Base-by-base conservation (phyloP, 2,888 invertebrate species). In the Galeruca laticollis region DNA sequence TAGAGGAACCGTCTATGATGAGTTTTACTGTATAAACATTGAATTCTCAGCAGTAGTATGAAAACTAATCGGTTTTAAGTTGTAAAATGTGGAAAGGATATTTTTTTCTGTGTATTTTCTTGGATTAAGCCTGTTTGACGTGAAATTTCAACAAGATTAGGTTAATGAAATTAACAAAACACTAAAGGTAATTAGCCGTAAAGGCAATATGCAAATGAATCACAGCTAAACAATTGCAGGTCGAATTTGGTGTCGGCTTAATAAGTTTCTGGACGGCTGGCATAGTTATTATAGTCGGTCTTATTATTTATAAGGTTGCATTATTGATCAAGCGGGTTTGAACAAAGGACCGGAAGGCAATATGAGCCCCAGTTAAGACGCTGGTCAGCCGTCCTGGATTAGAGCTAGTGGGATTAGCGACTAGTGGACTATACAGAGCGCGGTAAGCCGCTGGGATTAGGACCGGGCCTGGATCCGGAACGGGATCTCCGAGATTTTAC, bases 291-390 rank as follows among this genome's bases (percentile, higher is more conserved):
- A 81, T 79, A 77, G 79, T 78, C 72, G 78, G 81, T 78, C 79
- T 82, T 84, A 85, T 85, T 85, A 85, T 85, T 85, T 84, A 85
- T 85, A 85, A 85, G 84, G 85, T 84, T 85, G 85, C 85, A 85
- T 85, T 85, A 85, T 85, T 85, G 85, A 85, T 85, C 84, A 85
- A 79, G 78, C 76, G 78, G 80, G 79, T 77, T 78, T 77, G 81
- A 84, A 85, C 85, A 85, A 85, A 85, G 85, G 84, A 79, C 84
- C 85, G 84, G 84, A 85, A 85, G 84, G 85, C 85, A 84, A 84
- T 84, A 84, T 85, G 85, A 85, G 82, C 84, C 83, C 82, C 81
- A 85, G 85, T 85, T 85, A 86, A 86, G 85, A 86, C 86, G 85
- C 82, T 85, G 86, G 86, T 85, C 86, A 85, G 85, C 84, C 82